phyloP scores from a whole-genome alignment of 2,113 vertebrate genomes.

The Larimichthys crocea region DNA sequence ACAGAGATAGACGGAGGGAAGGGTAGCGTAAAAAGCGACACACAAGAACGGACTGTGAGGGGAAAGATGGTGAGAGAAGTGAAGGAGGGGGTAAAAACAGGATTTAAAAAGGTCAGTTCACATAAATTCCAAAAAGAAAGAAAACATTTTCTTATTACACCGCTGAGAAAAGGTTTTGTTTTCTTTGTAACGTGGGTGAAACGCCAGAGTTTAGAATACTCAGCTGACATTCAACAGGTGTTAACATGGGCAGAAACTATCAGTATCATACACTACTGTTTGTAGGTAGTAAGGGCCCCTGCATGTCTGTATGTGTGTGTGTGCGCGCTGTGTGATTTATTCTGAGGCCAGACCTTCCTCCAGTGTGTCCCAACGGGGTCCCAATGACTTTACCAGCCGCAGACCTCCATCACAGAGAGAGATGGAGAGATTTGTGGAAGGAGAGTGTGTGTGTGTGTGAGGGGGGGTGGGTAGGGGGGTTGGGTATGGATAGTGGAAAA shows the following conservation, averaged over 20 bases:
- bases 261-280: constrained; percentile 30
- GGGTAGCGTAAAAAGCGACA: background rate
- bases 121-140: background rate
- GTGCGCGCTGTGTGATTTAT: constrained; percentile 68
- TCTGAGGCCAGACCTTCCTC: constrained; percentile 64
- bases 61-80: background rate
- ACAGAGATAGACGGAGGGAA: background rate
- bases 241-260: constrained; percentile 31
- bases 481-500: constrained; percentile 69
- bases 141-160: background rate
- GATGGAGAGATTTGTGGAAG: constrained; percentile 25
- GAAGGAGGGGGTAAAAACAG: background rate
- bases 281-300: constrained; percentile 28
- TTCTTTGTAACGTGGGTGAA: background rate
- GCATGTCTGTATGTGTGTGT: constrained; percentile 5
- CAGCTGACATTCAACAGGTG: constrained; percentile 14
- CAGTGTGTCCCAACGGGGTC: constrained; percentile 64
- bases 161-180: background rate
- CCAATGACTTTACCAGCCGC: constrained; percentile 76
- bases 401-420: constrained; percentile 66
- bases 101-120: background rate
- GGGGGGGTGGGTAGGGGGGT: background rate
- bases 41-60: no score
- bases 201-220: constrained; percentile 9
- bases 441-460: background rate